A percentile compares a stretch with the other conserved stretches of the same genome.
These are phyloP conservation scores for Prosopocoilus inquinatus DNA, from an alignment of 2,888 invertebrate genomes.

Conservation along the genomic window DNA sequence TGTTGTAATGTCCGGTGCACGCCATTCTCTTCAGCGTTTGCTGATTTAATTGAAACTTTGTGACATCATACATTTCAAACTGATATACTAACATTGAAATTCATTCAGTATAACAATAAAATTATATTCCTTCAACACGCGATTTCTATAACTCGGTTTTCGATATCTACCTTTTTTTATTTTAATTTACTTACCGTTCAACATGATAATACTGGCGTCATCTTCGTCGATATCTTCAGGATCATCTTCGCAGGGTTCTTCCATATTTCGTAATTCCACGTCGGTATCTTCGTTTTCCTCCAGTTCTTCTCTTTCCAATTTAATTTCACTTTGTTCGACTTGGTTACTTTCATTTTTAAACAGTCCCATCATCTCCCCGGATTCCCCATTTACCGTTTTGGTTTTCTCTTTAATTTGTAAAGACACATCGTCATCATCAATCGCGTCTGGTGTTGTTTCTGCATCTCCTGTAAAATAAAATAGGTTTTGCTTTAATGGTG, in stretches of 20 bases:
- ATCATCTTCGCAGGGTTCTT: conserved; percentile 14
- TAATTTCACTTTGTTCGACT: conserved; percentile 21
- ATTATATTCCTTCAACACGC: no score
- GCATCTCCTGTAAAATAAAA: conserved; percentile 16
- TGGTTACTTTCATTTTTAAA: conserved; percentile 13
- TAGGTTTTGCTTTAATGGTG: not conserved
- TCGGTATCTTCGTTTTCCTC: conserved; percentile 21
- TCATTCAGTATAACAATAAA: conserved; percentile 27
- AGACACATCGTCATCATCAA: conserved; percentile 12
- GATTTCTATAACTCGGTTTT: conserved; percentile 15
- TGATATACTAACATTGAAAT: conserved; percentile 35
- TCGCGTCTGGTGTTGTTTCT: conserved; percentile 9
- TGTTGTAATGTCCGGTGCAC: conserved; percentile 43
- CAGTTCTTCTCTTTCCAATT: conserved; percentile 19
- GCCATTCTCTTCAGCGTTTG: conserved; percentile 37
- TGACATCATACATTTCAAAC: conserved; percentile 41
- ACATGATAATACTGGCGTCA: conserved; percentile 24
- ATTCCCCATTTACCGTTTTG: conserved; percentile 6
- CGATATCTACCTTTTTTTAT: not conserved
- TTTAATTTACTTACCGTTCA: conserved; percentile 26
- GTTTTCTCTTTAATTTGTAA: conserved; percentile 6
- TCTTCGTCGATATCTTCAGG: conserved; percentile 27
- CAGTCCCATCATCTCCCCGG: conserved; percentile 7
- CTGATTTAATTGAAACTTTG: conserved; percentile 44
- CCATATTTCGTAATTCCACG: conserved; percentile 8